Percentiles rank a stretch among this genome's conserved stretches.
Conservation (phyloP, 2,888 invertebrate species). For the Corbicula japonica region DNA sequence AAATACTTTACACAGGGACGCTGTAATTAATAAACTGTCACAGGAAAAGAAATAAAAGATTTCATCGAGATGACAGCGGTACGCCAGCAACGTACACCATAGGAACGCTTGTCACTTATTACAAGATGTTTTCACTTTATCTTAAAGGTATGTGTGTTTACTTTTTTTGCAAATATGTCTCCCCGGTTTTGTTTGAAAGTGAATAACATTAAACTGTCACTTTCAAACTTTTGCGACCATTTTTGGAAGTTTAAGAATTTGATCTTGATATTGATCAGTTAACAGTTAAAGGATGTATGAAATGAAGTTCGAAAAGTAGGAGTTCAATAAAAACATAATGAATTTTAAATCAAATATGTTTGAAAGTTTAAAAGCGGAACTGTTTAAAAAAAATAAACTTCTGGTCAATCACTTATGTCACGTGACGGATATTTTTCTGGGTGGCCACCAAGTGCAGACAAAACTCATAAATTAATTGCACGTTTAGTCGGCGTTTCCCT, state of each 20-base stretch:
- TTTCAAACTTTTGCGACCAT: conserved; percentile 1
- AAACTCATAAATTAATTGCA: conserved; percentile 34
- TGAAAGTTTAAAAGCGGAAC: conserved; percentile 16
- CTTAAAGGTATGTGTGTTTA: conserved; percentile 30
- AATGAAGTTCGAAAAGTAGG: too few relatives aligned
- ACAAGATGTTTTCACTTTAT: conserved; percentile 29
- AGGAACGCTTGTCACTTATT: conserved; percentile 24
- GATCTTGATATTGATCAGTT: too few relatives aligned
- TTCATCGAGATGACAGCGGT: conserved; percentile 33
- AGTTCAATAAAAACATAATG: too few relatives aligned
- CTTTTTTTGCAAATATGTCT: conserved; percentile 12
- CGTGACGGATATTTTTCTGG: conserved; percentile 32
- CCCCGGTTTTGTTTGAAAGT: conserved; percentile 7
- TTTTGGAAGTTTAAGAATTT: too few relatives aligned
- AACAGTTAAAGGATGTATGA: too few relatives aligned
- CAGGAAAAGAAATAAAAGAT: conserved; percentile 49
- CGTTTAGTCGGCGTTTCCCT: conserved; percentile 33
- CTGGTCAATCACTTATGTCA: conserved; percentile 23
- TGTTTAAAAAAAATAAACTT: conserved; percentile 16
- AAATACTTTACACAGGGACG: too few relatives aligned
- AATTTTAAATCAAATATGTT: too few relatives aligned
- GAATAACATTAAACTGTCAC: not conserved
- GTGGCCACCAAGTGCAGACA: conserved; percentile 17
- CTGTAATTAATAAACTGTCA: conserved; percentile 56
- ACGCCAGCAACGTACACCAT: conserved; percentile 21